Evolutionary conservation across 2,888 invertebrate genomes (phyloP).

Genomic region (Brachyopa scutellaris): DNA sequence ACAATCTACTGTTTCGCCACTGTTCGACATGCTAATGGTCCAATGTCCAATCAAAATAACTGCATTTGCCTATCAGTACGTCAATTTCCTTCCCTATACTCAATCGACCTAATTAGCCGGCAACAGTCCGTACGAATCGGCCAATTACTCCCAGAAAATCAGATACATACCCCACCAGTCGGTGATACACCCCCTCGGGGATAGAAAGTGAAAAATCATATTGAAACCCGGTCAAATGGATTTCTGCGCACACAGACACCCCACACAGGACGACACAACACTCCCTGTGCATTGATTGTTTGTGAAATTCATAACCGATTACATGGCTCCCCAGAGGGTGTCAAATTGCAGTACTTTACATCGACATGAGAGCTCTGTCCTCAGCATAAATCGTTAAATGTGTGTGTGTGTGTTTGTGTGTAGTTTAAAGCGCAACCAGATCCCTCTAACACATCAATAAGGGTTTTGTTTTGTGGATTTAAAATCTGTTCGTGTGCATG

Average conservation of each 20-base stretch:
- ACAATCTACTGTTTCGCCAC: no score
- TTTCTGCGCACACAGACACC: constrained; percentile 4
- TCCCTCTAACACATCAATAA: constrained; percentile 50
- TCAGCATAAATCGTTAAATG: not conserved
- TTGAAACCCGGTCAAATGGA: constrained; percentile 43
- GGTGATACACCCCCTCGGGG: not conserved
- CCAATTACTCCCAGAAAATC: constrained; percentile 46
- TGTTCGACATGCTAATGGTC: no score
- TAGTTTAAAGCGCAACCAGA: constrained; percentile 27
- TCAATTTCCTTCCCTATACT: constrained; percentile 11
- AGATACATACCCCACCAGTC: no score
- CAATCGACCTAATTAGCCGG: constrained; percentile 58
- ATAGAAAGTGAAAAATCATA: constrained; percentile 33
- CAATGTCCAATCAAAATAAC: constrained; percentile 10
- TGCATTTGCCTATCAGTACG: not conserved
- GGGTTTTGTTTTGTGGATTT: constrained; percentile 58
- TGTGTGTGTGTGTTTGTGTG: no score
- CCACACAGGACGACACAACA: not conserved
- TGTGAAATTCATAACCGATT: constrained; percentile 69
- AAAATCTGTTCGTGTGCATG: constrained; percentile 42
- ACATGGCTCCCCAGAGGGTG: constrained; percentile 60
- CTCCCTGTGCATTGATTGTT: constrained; percentile 52
- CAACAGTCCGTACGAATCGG: constrained; percentile 41
- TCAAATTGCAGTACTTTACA: constrained; percentile 59
- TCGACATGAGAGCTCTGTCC: constrained; percentile 30